Evolutionary conservation across 2,888 invertebrate species (phyloP), one percentile per base, ranked within the genome.

Genomic region (Synanthedon andrenaeformis): DNA sequence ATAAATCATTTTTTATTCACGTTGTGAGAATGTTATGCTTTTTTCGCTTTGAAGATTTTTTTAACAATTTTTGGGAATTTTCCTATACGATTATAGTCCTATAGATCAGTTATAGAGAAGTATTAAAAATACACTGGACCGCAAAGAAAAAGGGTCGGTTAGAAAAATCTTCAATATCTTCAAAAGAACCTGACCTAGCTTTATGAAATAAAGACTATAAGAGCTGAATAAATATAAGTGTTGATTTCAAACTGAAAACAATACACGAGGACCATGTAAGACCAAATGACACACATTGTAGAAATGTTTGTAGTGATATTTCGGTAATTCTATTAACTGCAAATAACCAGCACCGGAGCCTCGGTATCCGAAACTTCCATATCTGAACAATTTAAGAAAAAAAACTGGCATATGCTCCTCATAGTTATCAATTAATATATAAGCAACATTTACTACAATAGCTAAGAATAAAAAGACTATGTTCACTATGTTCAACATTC

Each of bases 241-340:
- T 91, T 89, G 8, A 90, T 82, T 52, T 71, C 61, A 42, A 72
- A 72, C 41, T 84, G 76, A 51, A 80, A 80, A 55, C 88, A 81
- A 76, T 90, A 92, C 51, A 87, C 83, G 52, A 75, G 60, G 42
- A 88, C 60, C 60, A 90, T 74, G 42, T 91, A 76, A 13, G 76
- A 58, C 12, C 92, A 72, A 17, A 86, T 74, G 1, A 74, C 54
- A n/a, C 74, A 69, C 53, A 91, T 91, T 69, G 72, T 96, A 96
- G 70, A 95, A 96, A 78, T 96, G 96, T 63, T 84, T 89, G 67
- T 95, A 96, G 88, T 92, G 94, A 51, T 92, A 88, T 77, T 95
- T 96, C 0, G 95, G 95, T 50, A 95, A 87, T 74, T 94, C 93
- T 14, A 91, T 74, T 52, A 79, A 66, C 57, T 79, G 72, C n/a